Percentiles rank a stretch among this genome's conserved stretches.
These are phyloP conservation scores for Nannoperca obscura DNA, from an alignment of 2,797 vertebrate genomes.

Conservation along the genomic window DNA sequence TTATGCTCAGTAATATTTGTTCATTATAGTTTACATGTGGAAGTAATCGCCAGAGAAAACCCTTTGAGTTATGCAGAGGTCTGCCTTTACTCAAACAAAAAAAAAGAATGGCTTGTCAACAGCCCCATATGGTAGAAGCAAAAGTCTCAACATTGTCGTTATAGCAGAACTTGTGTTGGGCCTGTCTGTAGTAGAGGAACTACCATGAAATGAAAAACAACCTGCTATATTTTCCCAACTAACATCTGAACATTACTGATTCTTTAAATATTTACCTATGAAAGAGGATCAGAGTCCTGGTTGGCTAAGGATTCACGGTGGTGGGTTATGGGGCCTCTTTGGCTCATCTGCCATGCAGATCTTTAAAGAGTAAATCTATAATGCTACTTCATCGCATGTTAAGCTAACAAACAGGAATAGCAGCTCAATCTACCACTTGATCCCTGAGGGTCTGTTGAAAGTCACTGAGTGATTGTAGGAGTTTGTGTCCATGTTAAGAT, in stretches of 20 bases:
- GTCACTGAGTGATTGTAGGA: constrained; percentile 8
- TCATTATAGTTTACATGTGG: constrained; percentile 11
- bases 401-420: neutral
- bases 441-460: constrained; percentile 14
- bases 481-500: constrained; percentile 10
- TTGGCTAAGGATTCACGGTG: constrained; percentile 16
- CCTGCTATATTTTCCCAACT: constrained; percentile 49
- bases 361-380: constrained; percentile 12
- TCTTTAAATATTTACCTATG: constrained; percentile 65
- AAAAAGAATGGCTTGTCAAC: neutral
- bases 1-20: neutral
- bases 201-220: constrained; percentile 63
- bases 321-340: constrained; percentile 10
- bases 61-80: neutral
- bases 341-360: constrained; percentile 24
- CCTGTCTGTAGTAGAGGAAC: constrained; percentile 39
- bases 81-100: constrained; percentile 7
- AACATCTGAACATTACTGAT: constrained; percentile 59
- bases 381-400: constrained; percentile 15
- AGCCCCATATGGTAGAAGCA: neutral
- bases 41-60: constrained; percentile 19
- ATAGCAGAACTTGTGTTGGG: constrained; percentile 28
- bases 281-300: constrained; percentile 46
- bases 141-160: constrained; percentile 5
- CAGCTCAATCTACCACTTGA: constrained; percentile 12